Conservation (phyloP, 2,888 invertebrate genomes). For the Nasonia oneida region DNA sequence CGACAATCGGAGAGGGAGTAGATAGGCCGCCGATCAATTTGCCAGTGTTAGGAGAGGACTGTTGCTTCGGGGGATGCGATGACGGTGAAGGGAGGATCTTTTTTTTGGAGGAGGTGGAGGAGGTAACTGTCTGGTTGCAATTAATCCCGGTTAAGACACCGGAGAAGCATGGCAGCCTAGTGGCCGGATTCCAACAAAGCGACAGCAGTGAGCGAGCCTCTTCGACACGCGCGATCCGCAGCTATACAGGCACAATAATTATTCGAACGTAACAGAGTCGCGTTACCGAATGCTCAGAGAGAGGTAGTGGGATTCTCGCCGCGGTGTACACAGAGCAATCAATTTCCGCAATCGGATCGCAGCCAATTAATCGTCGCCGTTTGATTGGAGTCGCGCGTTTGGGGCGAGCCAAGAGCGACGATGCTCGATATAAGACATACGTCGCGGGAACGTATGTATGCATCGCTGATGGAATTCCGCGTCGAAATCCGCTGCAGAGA, state of each 20-base stretch:
- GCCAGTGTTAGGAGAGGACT: not conserved
- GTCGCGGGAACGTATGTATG: not conserved
- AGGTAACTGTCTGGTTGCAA: no score
- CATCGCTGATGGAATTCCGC: not conserved
- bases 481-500: not conserved
- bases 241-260: slow-evolving; percentile 22
- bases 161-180: no score
- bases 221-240: not conserved
- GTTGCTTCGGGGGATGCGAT: not conserved
- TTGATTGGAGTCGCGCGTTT: slow-evolving; percentile 38
- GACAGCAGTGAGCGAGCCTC: not conserved
- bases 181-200: not conserved
- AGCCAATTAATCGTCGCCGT: slow-evolving; percentile 58
- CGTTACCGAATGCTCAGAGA: slow-evolving; percentile 23
- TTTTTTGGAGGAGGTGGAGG: not conserved
- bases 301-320: not conserved
- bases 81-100: not conserved
- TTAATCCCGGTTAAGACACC: no score
- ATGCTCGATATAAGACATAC: not conserved
- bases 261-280: slow-evolving; percentile 39
- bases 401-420: not conserved
- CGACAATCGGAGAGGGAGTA: slow-evolving; percentile 23
- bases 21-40: slow-evolving; percentile 34
- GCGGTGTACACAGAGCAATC: slow-evolving; percentile 52
- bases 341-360: slow-evolving; percentile 59